These are phyloP conservation scores for Scaptomyza graminum DNA, from an alignment of 1,140 invertebrate genomes.

Conservation along the genomic window DNA sequence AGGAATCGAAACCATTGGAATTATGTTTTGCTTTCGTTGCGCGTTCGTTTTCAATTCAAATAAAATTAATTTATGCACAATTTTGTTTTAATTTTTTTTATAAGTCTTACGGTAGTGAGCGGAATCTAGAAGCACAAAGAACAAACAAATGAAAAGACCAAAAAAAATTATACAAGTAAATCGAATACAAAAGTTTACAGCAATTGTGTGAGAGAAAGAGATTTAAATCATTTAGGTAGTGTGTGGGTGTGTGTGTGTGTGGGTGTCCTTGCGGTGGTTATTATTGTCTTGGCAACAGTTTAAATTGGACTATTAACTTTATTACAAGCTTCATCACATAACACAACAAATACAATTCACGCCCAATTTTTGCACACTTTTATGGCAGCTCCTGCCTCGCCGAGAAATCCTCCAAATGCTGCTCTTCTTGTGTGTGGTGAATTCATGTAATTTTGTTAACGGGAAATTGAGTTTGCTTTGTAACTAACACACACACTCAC, in stretches of 20 bases:
- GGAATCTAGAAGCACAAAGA: conserved; percentile 81
- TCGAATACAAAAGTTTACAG: conserved; percentile 35
- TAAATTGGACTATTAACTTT: conserved; percentile 17
- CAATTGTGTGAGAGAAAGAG: conserved; percentile 22
- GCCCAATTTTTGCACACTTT: conserved; percentile 3
- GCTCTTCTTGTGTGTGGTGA: neutral
- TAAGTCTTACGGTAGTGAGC: conserved; percentile 76
- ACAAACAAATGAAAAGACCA: conserved; percentile 77
- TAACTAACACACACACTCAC: conserved; percentile 10
- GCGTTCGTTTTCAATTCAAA: conserved; percentile 78
- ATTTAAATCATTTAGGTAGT: conserved; percentile 41
- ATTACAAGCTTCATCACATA: conserved; percentile 5
- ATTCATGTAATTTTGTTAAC: conserved; percentile 45
- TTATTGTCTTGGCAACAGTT: conserved; percentile 20
- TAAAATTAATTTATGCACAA: conserved; percentile 80
- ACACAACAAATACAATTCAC: neutral
- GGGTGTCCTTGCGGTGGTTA: conserved; percentile 37
- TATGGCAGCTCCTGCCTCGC: conserved; percentile 2
- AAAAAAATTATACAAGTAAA: conserved; percentile 65
- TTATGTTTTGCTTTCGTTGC: conserved; percentile 33
- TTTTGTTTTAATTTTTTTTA: conserved; percentile 22
- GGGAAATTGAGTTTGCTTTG: conserved; percentile 42
- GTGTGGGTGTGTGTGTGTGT: conserved; percentile 6
- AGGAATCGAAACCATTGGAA: conserved; percentile 44
- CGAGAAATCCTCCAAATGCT: neutral